Evolutionary conservation across 1,140 invertebrate species (phyloP), one percentile per base, ranked within the genome.

Genomic region (Bombus terrestris): DNA sequence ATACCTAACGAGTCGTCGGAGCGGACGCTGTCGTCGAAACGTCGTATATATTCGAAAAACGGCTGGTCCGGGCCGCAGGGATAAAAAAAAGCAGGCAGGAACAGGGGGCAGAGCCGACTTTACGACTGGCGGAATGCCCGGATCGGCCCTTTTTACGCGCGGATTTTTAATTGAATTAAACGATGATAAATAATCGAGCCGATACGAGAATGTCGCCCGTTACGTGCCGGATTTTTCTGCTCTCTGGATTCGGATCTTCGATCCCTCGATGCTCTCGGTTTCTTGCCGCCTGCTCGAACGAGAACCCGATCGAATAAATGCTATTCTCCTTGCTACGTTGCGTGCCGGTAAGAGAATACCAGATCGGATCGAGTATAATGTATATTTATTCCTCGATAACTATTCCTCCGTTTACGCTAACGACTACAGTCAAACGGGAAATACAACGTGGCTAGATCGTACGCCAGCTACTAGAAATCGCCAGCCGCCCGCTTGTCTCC

Each of bases 131-230:
- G 53, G 78, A 85, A 85, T 85, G 78, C 41, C 53, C 35, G 66
- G 53, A 74, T 66, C 53, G 83, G 83, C 83, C 83, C 78, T 81
- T 81, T 85, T 85, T 81, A 81, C 78, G 78, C 83, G 57, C 43
- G 77, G 83, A 85, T 85, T 81, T 85, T 85, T 85, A 85, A 85
- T 85, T 81, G 83, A 85, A 85, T 81, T 81, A 81, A 81, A 85
- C 83, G 83, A 85, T 85, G 83, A 85, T 81, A 81, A 85, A 85
- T 85, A 85, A 85, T 85, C 68, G 57, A 10, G 6, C 47, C 78
- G 77, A 74, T 74, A 73, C n/a, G 68, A 69, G 76, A 84, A 84
- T 79, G 83, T 59, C 76, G 76, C 39, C 68, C 32, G 64, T 78
- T 71, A 69, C 37, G 35, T 68, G 64, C 47, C 68, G 41, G 78